These are phyloP conservation scores for Drosophila nigricruria DNA, from an alignment of 2,888 invertebrate genomes.

Conservation along the genomic window DNA sequence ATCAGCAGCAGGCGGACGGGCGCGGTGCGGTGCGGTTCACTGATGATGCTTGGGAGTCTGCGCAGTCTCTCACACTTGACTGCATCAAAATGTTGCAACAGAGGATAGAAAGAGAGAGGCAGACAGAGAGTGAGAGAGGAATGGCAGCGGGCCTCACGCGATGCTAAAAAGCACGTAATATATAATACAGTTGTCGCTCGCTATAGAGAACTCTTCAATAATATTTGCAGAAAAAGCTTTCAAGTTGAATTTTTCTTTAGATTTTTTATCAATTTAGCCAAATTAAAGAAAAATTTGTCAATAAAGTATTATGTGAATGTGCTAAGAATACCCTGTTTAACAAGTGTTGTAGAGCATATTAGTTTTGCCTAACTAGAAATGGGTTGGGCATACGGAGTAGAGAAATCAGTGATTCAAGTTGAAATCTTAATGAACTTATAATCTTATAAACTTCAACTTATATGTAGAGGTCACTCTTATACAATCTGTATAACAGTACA, in stretches of 20 bases:
- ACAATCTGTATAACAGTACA: neutral
- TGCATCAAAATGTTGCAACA: constrained; percentile 24
- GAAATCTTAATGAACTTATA: neutral
- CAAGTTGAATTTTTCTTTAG: neutral
- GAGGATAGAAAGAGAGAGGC: neutral
- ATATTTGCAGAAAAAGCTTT: too few species aligned
- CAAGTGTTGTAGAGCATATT: neutral
- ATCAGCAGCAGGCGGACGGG: constrained; percentile 41
- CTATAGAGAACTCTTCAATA: neutral
- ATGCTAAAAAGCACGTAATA: neutral
- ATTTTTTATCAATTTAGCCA: too few species aligned
- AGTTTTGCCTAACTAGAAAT: neutral
- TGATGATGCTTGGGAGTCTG: constrained; percentile 49
- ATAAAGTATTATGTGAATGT: neutral
- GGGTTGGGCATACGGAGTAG: too few species aligned
- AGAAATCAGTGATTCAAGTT: too few species aligned
- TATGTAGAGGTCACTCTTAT: neutral
- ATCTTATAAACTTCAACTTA: too few species aligned
- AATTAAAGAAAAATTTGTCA: neutral
- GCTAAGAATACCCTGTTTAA: neutral
- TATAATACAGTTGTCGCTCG: neutral
- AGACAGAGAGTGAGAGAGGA: neutral
- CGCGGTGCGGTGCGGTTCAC: constrained; percentile 21
- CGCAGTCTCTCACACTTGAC: constrained; percentile 55
- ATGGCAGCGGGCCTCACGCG: constrained; percentile 24